Base-by-base conservation (phyloP, 2,888 invertebrate genomes). In the Actias luna region DNA sequence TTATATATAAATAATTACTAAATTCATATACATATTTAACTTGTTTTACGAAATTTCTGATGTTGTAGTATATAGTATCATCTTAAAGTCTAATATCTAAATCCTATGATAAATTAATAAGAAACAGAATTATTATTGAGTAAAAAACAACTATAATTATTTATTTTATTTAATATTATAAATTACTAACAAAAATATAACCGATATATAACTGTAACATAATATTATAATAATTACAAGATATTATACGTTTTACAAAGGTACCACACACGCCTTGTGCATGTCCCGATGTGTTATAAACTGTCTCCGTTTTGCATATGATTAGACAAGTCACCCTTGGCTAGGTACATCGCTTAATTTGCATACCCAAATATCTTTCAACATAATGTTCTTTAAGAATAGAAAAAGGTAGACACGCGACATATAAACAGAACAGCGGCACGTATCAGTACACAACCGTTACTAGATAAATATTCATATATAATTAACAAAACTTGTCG, bases 301-400 rank as follows among this genome's bases (percentile, higher is more conserved):
- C 58, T 42, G 31, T 22, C n/a, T 16, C 61, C 16, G 31, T 63
- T 70, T 67, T 70, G 63, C 65, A 70, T 72, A 62, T 65, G 22
- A 65, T 59, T 14, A 67, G 58, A 61, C 68, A 46, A 52, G 46
- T 55, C 42, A 66, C 70, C 68, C 72, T 63, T 63, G 64, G 52
- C 52, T 60, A 39, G 31, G 31, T 39, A 58, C 36, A 42, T 29
- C n/a, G 39, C 31, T 59, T 60, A 46, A 65, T 65, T 64, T 67
- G 39, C 62, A 64, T 67, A 61, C 60, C 58, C 57, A 60, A 61
- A 63, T 52, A 59, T 42, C 59, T 58, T 60, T 60, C 62, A 42
- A 52, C 55, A 39, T 59, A 22, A 31, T 22, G 29, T 29, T 29
- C 27, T 55, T 27, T 29, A 59, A 52, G 36, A 55, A 63, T 36